Evolutionary conservation across 2,888 invertebrate genomes (phyloP), one percentile per base, ranked within the genome.

Genomic region (Drosophila longiperda): DNA sequence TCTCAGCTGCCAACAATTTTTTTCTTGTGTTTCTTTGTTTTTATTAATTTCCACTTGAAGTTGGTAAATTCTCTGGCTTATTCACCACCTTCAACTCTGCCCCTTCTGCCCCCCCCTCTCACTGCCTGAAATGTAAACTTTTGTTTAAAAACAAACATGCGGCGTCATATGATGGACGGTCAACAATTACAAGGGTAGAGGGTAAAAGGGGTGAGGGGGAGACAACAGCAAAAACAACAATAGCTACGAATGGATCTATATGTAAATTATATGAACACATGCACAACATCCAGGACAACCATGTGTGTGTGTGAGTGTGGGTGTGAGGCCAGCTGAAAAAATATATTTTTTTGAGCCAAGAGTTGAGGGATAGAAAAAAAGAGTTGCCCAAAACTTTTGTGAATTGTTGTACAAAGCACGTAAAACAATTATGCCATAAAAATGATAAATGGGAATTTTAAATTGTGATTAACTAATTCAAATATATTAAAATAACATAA

Each of bases 21-120:
- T 42, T 33, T 7, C 29, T 29, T 29, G 29, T 29, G 29, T 1
- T 29, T 29, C 29, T 29, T 29, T 29, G 29, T 23, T 54, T 82
- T 75, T 84, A 84, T 84, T 85, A 84, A 84, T 85, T 82, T 82
- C 81, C 83, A 63, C 66, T 79, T 73, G 69, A 80, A 87, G 81
- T 82, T 80, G 67, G 53, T 17, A 60, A 65, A 68, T 33, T 60
- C 59, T 68, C 78, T 69, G 59, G 66, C 53, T 55, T 45, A 34
- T 58, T 60, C 40, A 36, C 49, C 40, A 36, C 15, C 42, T 8
- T 15, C 53, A 42, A 15, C 55, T 38, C 17, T 34, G n/a, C 49
- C 36, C 23, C 32, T 3, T n/a, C 3, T 12, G 29, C n/a, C 52
- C 20, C 42, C n/a, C 36, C 17, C 50, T 40, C 6, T 3, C n/a